Conservation (phyloP, 37 sponge, comb jelly and placozoan species). For the Aphrocallistes beatrix region DNA sequence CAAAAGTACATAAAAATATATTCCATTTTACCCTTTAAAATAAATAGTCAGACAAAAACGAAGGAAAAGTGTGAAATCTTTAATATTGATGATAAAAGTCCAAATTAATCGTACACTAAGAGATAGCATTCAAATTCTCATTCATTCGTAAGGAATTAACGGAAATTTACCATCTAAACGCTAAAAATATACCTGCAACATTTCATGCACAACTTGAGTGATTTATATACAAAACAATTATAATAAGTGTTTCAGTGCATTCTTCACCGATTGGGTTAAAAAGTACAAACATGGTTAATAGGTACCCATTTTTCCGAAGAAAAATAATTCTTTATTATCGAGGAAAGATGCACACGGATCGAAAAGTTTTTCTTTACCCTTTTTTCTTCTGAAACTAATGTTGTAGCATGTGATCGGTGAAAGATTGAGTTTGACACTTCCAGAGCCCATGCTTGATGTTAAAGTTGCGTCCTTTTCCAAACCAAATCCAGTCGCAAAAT, state of each 20-base stretch:
- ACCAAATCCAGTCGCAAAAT: slow-evolving; percentile 9
- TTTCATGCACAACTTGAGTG: neutral
- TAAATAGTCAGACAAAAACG: no score
- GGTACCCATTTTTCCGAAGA: slow-evolving; percentile 14
- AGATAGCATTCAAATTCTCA: slow-evolving; percentile 9
- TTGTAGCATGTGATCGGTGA: slow-evolving; percentile 12
- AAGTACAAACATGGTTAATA: neutral
- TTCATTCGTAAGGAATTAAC: neutral
- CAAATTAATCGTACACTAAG: neutral
- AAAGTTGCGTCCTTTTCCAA: slow-evolving; percentile 7
- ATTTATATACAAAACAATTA: neutral
- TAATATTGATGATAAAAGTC: neutral
- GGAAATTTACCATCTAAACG: neutral
- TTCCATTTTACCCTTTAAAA: no score
- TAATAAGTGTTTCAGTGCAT: slow-evolving; percentile 4
- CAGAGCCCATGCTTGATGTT: neutral
- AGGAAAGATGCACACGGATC: neutral
- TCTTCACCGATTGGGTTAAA: neutral
- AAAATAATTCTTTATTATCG: neutral
- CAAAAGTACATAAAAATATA: no score
- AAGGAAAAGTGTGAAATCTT: neutral
- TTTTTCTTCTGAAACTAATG: slow-evolving; percentile 3
- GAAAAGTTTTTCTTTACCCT: neutral
- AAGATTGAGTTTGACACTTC: neutral
- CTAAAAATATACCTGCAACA: slow-evolving; percentile 4